A percentile compares a stretch with the other conserved stretches of the same genome.
Evolutionary conservation across 2,113 vertebrate species (phyloP).

Genomic region (Anser cygnoides): DNA sequence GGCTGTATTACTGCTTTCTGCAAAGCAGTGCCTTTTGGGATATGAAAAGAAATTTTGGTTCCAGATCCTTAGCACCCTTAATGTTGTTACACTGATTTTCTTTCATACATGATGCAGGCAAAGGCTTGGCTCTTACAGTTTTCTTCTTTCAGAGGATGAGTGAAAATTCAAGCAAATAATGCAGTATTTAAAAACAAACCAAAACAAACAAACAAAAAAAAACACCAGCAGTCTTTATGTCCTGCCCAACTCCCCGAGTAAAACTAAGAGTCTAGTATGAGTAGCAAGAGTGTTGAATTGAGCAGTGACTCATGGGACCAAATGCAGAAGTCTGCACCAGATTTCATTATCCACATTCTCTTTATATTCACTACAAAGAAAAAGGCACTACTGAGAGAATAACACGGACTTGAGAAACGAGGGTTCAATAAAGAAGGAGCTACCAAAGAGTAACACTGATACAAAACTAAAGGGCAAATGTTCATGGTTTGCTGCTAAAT

Average conservation of each 20-base stretch:
- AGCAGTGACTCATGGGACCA: not conserved
- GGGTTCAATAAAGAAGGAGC: not conserved
- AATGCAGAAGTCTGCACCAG: not conserved
- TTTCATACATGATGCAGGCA: not conserved
- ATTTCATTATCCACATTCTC: not conserved
- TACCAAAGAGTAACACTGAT: not conserved
- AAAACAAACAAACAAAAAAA: not conserved
- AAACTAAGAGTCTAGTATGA: not conserved
- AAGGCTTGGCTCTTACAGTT: too few relatives aligned
- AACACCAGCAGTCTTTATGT: not conserved
- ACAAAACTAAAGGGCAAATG: not conserved
- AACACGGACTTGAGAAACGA: not conserved
- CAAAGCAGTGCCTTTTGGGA: not conserved
- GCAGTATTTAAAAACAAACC: not conserved
- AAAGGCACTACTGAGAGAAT: not conserved
- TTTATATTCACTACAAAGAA: not conserved
- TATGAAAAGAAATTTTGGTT: not conserved
- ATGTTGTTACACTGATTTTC: not conserved
- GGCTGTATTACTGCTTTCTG: not conserved
- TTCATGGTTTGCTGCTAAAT: not conserved
- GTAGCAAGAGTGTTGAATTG: not conserved
- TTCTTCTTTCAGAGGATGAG: not conserved
- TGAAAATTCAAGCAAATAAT: not conserved
- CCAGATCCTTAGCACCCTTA: not conserved
- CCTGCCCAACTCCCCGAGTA: not conserved